phyloP scores from a whole-genome alignment of 2,113 vertebrate genomes.

The Serinus canaria region DNA sequence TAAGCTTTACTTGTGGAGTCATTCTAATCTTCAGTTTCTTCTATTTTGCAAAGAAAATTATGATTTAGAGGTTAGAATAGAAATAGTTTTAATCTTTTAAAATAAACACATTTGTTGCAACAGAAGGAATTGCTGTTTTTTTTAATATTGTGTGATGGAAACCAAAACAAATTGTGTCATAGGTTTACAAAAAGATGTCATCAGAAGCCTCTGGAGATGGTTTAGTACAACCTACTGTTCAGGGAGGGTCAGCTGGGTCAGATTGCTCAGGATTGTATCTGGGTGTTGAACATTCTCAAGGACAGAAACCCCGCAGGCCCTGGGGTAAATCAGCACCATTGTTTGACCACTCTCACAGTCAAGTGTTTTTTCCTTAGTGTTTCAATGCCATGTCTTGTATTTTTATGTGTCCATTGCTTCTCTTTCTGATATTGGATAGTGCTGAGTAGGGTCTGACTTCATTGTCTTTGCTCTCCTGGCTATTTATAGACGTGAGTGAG shows the following conservation, averaged over 20 bases:
- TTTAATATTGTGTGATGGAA: neutral
- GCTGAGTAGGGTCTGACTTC: neutral
- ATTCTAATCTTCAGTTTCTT: neutral
- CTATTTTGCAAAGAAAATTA: neutral
- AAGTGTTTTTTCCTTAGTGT: neutral
- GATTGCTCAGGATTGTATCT: neutral
- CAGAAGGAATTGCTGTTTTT: neutral
- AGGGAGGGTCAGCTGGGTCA: neutral
- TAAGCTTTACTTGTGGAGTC: neutral
- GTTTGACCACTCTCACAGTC: neutral
- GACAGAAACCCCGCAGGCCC: neutral
- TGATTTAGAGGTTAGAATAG: neutral
- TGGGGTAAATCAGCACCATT: neutral
- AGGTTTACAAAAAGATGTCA: neutral
- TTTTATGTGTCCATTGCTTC: neutral
- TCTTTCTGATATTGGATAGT: neutral
- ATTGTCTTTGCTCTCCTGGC: neutral
- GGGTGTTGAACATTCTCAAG: neutral
- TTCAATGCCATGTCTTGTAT: neutral
- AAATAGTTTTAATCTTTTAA: neutral
- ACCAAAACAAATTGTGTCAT: neutral
- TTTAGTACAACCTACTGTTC: neutral
- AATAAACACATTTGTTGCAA: neutral
- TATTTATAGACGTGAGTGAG: neutral
- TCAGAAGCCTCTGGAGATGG: neutral